Base-by-base conservation (phyloP, 2,888 invertebrate species). In the Zonitis immaculata region DNA sequence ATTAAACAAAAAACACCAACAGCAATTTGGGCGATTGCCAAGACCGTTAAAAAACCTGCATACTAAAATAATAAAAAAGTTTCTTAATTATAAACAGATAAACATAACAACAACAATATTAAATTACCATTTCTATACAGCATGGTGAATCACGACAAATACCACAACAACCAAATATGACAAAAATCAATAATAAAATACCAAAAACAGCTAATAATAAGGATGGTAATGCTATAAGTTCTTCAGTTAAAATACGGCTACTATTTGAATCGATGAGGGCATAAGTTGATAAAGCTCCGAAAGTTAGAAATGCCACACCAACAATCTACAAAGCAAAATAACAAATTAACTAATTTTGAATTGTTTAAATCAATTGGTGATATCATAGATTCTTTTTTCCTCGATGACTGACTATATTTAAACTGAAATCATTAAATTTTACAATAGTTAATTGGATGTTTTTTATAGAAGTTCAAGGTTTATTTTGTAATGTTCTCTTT, bases 21-120 rank as follows among this genome's bases (percentile, higher is more conserved):
- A 1, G 60, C 63, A 22, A 66, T 55, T 58, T 66, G 66, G 4
- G 57, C 32, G 0, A 63, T 39, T 42, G 64, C 63, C 26, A 66
- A 51, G 3, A 62, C 26, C 44, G 60, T 39, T 32, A 66, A 47
- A 22, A 64, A 60, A 8, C 64, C 56, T 4, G 65, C 44, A 46
- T 65, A 66, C 66, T 66, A 47, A 43, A 61, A 60, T 20, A 44
- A 46, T 44, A 47, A 50, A 47, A 44, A 20, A n/a, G n/a, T n/a
- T 16, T 11, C 9, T 12, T 9, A 12, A 20, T 25, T 11, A n/a
- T 1, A 5, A 16, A 25, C 18, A 42, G 8, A 30, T 4, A 44
- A 42, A 39, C 1, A 16, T 35, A 47, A 14, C 14, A 18, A 28
- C n/a, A 16, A 25, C 8, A n/a, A 6, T 42, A 48, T 48, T n/a